Percentiles rank a stretch among this genome's conserved stretches.
Evolutionary conservation across 2,888 invertebrate genomes (phyloP).

Genomic region (Psylliodes chrysocephalus): DNA sequence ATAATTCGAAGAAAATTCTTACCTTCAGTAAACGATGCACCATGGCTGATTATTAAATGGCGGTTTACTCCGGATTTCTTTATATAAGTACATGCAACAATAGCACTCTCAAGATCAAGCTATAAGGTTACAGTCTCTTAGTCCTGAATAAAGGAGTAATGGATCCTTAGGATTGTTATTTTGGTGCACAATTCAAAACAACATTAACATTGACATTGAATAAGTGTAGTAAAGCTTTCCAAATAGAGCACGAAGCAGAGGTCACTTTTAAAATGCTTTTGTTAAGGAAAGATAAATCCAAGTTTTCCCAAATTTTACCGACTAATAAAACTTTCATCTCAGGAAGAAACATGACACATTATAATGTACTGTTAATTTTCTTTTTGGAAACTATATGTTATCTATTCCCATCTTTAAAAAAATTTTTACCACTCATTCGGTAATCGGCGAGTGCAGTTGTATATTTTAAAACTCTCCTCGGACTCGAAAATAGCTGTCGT

Average conservation of each 20-base stretch:
- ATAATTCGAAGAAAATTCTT: slow-evolving; percentile 16
- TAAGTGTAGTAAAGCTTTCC: not conserved
- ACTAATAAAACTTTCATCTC: too few relatives aligned
- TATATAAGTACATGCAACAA: slow-evolving; percentile 31
- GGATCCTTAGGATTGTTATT: slow-evolving; percentile 24
- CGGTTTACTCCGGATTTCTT: slow-evolving; percentile 8
- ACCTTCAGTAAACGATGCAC: slow-evolving; percentile 25
- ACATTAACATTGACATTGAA: slow-evolving; percentile 20
- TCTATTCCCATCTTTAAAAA: too few relatives aligned
- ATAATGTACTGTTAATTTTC: too few relatives aligned
- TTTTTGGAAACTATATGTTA: too few relatives aligned
- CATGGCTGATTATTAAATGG: slow-evolving; percentile 24
- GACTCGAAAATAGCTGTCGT: too few relatives aligned
- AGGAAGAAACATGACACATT: too few relatives aligned
- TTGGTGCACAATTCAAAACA: slow-evolving; percentile 4
- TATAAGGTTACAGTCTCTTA: slow-evolving; percentile 35
- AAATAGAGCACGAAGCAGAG: not conserved
- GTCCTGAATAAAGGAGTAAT: slow-evolving; percentile 32
- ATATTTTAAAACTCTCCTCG: too few relatives aligned
- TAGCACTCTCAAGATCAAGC: slow-evolving; percentile 2
- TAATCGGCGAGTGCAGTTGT: too few relatives aligned
- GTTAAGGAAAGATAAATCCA: not conserved
- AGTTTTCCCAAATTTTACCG: too few relatives aligned
- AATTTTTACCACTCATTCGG: too few relatives aligned
- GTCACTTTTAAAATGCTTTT: not conserved